These are phyloP conservation scores for Hydra vulgaris DNA, from an alignment of 30 jellyfish, hydroid and myxozoan genomes.

Conservation along the genomic window DNA sequence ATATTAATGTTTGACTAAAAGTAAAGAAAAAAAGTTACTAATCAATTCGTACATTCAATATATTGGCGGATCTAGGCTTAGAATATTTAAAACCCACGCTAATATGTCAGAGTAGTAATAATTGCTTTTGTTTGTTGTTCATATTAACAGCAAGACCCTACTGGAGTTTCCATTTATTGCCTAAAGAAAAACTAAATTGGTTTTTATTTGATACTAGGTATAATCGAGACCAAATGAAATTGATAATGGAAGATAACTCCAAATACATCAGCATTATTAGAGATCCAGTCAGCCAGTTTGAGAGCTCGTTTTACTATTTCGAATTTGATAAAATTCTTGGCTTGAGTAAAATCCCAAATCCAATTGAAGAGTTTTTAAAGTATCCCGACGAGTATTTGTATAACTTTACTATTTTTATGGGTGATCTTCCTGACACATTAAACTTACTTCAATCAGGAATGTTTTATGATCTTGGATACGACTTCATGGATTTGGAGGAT, in stretches of 20 bases:
- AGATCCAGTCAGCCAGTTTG: constrained; percentile 84
- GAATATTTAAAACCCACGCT: too few species aligned
- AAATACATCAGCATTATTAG: constrained; percentile 76
- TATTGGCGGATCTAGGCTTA: too few species aligned
- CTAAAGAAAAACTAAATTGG: too few species aligned
- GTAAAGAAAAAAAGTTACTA: too few species aligned
- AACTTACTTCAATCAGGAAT: constrained; percentile 82
- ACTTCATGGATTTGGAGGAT: constrained; percentile 60
- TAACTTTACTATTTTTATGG: constrained; percentile 52
- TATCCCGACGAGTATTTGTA: constrained; percentile 79
- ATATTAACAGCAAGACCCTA: too few species aligned
- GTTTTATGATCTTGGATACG: constrained; percentile 89
- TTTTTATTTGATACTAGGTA: constrained; percentile 17
- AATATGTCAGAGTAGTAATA: too few species aligned
- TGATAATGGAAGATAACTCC: constrained; percentile 54
- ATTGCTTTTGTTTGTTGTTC: too few species aligned
- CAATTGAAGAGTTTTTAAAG: constrained; percentile 69
- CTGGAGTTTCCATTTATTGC: too few species aligned
- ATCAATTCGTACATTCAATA: too few species aligned
- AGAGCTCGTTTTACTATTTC: constrained; percentile 78
- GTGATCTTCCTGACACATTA: constrained; percentile 79
- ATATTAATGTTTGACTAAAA: too few species aligned
- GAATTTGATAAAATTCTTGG: constrained; percentile 51
- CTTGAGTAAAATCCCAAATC: constrained; percentile 42
- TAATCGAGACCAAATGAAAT: constrained; percentile 71